These are phyloP conservation scores for Palythoa caribaeorum DNA, from an alignment of 92 coral and sea anemone species.

Conservation along the genomic window DNA sequence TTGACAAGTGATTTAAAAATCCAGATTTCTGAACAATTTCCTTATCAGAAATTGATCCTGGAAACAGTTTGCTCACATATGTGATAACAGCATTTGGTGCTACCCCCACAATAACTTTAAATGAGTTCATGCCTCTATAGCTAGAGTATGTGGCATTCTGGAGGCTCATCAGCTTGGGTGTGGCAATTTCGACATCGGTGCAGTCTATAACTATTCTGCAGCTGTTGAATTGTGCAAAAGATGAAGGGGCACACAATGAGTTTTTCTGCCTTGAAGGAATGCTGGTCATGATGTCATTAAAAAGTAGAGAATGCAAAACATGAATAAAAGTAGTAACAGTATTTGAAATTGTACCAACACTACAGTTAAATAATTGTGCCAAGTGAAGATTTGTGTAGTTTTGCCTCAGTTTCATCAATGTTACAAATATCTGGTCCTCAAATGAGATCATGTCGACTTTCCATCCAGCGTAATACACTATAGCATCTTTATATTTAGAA, in stretches of 20 bases:
- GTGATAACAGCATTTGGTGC: constrained; percentile 45
- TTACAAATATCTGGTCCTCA: constrained; percentile 54
- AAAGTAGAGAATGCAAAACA: constrained; percentile 39
- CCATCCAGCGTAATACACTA: constrained; percentile 56
- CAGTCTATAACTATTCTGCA: constrained; percentile 54
- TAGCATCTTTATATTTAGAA: constrained; percentile 40
- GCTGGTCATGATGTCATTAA: constrained; percentile 43
- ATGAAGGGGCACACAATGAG: constrained; percentile 47
- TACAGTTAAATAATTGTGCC: neutral
- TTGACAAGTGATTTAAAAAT: constrained; percentile 26
- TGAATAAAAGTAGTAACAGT: constrained; percentile 43
- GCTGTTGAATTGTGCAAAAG: constrained; percentile 38
- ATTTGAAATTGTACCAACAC: constrained; percentile 12
- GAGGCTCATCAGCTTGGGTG: constrained; percentile 22
- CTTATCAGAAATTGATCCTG: constrained; percentile 34
- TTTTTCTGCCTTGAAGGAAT: constrained; percentile 45
- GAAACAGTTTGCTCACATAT: constrained; percentile 30
- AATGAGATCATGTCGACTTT: constrained; percentile 49
- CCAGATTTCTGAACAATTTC: constrained; percentile 35
- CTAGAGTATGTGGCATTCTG: constrained; percentile 27
- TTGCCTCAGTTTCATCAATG: constrained; percentile 41
- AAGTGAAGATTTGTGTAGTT: constrained; percentile 3
- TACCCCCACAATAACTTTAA: constrained; percentile 31
- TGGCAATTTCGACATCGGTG: constrained; percentile 49
- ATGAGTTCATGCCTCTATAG: constrained; percentile 27